Conservation (phyloP, 2,797 vertebrate species). For the Hipposideros larvatus region DNA sequence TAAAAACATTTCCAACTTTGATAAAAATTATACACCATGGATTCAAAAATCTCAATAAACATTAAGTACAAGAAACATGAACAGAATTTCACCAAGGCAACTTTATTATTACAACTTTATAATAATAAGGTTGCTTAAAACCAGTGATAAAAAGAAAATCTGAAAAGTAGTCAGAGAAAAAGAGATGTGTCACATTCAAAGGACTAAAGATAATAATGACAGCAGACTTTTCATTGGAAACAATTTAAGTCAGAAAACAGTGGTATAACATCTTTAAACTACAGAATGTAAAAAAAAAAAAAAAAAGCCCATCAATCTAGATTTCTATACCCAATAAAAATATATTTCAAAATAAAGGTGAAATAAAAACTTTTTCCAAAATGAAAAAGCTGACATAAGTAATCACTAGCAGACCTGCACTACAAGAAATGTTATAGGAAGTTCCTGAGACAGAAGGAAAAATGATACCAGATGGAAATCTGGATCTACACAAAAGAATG, state of each 20-base stretch:
- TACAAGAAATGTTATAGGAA: slow-evolving; percentile 28
- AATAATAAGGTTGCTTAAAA: slow-evolving; percentile 43
- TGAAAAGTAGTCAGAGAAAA: slow-evolving; percentile 12
- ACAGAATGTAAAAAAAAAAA: slow-evolving; percentile 4
- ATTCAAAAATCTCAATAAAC: slow-evolving; percentile 47
- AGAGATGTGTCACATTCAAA: not conserved
- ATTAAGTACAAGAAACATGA: slow-evolving; percentile 34
- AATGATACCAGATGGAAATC: slow-evolving; percentile 27
- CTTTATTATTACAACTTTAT: slow-evolving; percentile 1
- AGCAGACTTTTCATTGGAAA: slow-evolving; percentile 36
- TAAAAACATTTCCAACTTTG: not conserved
- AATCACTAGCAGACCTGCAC: slow-evolving; percentile 31
- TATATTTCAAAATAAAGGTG: slow-evolving; percentile 42
- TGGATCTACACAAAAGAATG: slow-evolving; percentile 14
- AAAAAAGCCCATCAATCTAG: not conserved
- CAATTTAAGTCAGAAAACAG: slow-evolving; percentile 54
- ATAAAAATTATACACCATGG: not conserved
- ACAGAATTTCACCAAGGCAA: not conserved
- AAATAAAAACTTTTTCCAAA: slow-evolving; percentile 4
- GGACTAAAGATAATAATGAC: not conserved
- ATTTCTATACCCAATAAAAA: slow-evolving; percentile 39
- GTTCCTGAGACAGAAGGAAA: slow-evolving; percentile 33
- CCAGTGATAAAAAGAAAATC: not conserved
- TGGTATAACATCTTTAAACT: slow-evolving; percentile 37
- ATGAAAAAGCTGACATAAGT: slow-evolving; percentile 25